These are phyloP conservation scores for Recurvirostra avosetta DNA, from an alignment of 2,113 vertebrate species.

Conservation along the genomic window DNA sequence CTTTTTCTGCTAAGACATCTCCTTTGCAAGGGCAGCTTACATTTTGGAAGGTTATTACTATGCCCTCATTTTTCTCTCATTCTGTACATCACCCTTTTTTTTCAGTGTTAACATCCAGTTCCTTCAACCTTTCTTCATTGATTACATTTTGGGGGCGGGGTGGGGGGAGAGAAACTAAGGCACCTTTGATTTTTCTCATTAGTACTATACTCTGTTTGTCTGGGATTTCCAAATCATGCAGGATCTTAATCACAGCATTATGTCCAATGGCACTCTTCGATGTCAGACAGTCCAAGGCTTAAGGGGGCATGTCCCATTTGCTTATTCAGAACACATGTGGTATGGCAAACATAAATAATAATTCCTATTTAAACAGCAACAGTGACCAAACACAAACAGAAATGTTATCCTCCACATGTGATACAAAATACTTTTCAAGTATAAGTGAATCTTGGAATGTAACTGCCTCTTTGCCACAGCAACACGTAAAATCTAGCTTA, in stretches of 20 bases:
- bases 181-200: neutral
- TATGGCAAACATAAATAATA: neutral
- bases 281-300: neutral
- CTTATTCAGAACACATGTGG: neutral
- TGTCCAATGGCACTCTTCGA: neutral
- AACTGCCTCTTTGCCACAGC: neutral
- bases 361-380: neutral
- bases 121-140: neutral
- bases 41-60: neutral
- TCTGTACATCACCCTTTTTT: neutral
- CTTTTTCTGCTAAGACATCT: neutral
- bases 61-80: neutral
- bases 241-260: neutral
- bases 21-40: neutral
- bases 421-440: neutral
- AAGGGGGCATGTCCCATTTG: neutral
- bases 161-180: neutral
- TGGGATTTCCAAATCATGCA: neutral
- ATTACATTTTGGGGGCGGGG: neutral
- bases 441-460: neutral
- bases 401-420: neutral
- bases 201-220: neutral
- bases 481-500: neutral
- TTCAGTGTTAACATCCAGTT: neutral
- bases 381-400: neutral